Conservation (phyloP, 2,797 vertebrate species). For the Acipenser ruthenus region DNA sequence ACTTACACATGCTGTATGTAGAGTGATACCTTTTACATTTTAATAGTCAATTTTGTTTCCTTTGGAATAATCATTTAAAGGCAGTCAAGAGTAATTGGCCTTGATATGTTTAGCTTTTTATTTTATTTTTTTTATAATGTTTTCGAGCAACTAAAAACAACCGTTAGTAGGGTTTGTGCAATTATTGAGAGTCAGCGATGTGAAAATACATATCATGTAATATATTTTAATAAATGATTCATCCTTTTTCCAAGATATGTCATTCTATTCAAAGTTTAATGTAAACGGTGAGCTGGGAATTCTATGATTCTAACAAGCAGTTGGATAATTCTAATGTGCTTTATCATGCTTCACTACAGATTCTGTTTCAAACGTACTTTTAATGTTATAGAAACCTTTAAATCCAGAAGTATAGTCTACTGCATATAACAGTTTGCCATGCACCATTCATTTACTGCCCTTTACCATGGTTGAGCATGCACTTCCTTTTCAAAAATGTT, state of each 20-base stretch:
- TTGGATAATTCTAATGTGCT: too few relatives aligned
- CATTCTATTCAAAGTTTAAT: not conserved
- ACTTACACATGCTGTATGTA: slow-evolving; percentile 44
- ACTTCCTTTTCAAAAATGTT: too few relatives aligned
- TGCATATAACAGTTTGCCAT: too few relatives aligned
- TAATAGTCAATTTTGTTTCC: slow-evolving; percentile 54
- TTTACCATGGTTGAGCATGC: too few relatives aligned
- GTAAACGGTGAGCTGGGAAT: slow-evolving; percentile 5
- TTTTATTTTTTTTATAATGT: slow-evolving; percentile 2
- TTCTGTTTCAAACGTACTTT: too few relatives aligned
- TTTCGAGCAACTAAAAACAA: too few relatives aligned
- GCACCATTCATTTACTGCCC: too few relatives aligned
- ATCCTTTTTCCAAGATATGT: too few relatives aligned
- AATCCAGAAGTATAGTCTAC: too few relatives aligned
- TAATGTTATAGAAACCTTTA: too few relatives aligned
- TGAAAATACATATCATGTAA: slow-evolving; percentile 6
- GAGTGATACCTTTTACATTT: slow-evolving; percentile 58
- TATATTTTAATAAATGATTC: slow-evolving; percentile 5
- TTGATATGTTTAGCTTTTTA: not conserved
- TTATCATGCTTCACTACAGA: too few relatives aligned
- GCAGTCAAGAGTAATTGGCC: slow-evolving; percentile 4
- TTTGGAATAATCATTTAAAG: slow-evolving; percentile 16
- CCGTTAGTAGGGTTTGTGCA: not conserved
- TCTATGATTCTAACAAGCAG: not conserved
- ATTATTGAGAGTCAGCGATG: slow-evolving; percentile 1